Conservation (phyloP, 2,888 invertebrate species). For the Scaeva pyrastri region DNA sequence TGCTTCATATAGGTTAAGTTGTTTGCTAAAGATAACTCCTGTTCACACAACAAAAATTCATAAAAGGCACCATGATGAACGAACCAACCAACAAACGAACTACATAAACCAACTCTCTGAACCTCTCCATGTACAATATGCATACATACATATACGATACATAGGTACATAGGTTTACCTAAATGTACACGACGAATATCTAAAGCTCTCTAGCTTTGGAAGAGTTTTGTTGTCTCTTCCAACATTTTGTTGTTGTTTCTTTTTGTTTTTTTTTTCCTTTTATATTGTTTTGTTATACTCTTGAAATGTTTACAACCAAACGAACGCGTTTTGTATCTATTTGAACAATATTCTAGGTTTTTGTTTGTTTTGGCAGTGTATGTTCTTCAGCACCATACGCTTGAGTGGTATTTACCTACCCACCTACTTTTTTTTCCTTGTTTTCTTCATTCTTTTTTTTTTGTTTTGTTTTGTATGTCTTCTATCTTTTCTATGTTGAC, state of each 20-base stretch:
- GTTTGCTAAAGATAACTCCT: conserved; percentile 73
- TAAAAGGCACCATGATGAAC: conserved; percentile 16
- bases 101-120: too few relatives aligned
- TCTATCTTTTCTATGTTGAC: conserved; percentile 53
- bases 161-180: not conserved
- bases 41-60: conserved; percentile 49
- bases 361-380: conserved; percentile 71
- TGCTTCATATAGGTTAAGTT: conserved; percentile 66
- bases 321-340: conserved; percentile 63
- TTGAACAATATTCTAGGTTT: conserved; percentile 62
- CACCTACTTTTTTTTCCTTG: conserved; percentile 22
- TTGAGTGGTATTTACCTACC: conserved; percentile 48
- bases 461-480: conserved; percentile 19
- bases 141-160: not conserved
- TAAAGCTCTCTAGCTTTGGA: conserved; percentile 31
- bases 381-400: conserved; percentile 67
- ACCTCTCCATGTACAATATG: not conserved
- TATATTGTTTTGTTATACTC: conserved; percentile 27
- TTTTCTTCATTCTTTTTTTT: too few relatives aligned
- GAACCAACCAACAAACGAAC: too few relatives aligned
- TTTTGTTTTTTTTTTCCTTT: not conserved
- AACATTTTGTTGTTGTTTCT: too few relatives aligned
- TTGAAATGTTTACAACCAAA: conserved; percentile 63
- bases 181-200: not conserved
- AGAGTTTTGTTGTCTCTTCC: conserved; percentile 39